Percentiles rank a stretch among this genome's conserved stretches.
phyloP scores from a whole-genome alignment of 1,140 invertebrate genomes.

The Atopsyche davidsoni region DNA sequence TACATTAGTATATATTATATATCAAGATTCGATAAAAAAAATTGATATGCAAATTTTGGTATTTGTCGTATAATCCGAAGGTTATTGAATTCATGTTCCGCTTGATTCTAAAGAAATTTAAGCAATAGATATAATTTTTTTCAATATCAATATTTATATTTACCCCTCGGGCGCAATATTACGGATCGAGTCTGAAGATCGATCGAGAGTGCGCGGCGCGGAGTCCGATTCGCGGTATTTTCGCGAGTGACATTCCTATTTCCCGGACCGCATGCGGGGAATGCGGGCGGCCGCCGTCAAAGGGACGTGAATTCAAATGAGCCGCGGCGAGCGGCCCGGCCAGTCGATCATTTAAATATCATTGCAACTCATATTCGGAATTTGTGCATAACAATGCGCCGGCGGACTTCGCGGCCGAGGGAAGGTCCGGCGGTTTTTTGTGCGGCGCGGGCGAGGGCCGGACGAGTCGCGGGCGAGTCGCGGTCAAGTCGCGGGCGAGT shows the following conservation, averaged over 20 bases:
- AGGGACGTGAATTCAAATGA: conserved; percentile 28
- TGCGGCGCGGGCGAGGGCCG: no score
- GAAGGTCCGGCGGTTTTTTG: no score
- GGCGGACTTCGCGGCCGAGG: conserved; percentile 4
- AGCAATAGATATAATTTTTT: no score
- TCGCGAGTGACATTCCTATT: conserved; percentile 3
- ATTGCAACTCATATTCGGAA: conserved; percentile 32
- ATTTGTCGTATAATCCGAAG: no score
- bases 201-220: background rate
- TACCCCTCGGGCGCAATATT: conserved; percentile 9
- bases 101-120: no score
- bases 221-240: background rate
- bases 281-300: conserved; percentile 20
- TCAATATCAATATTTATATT: no score
- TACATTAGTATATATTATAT: no score
- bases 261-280: background rate
- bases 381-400: conserved; percentile 29
- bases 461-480: no score
- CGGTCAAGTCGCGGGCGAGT: no score
- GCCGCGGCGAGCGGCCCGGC: conserved; percentile 5
- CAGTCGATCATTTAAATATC: conserved; percentile 30
- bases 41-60: no score
- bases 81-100: no score
- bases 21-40: no score
- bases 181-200: background rate